Evolutionary conservation across 2,888 invertebrate genomes (phyloP).

Genomic region (Idaea biselata): DNA sequence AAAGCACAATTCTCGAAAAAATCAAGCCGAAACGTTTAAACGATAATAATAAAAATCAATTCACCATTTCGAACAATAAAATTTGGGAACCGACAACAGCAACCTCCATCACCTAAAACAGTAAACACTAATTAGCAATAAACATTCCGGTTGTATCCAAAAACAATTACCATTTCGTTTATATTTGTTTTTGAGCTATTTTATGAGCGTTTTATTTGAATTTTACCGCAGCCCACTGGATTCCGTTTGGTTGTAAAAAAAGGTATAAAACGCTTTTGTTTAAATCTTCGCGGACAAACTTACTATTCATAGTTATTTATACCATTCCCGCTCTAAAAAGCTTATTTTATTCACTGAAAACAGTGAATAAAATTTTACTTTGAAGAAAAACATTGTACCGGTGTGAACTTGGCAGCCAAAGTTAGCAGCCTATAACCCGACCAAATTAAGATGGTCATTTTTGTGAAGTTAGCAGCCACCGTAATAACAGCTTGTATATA

Average conservation of each 20-base stretch:
- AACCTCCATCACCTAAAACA: constrained; percentile 3
- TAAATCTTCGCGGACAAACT: neutral
- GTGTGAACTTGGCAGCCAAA: too few relatives aligned
- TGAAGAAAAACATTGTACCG: too few relatives aligned
- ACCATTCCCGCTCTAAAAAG: too few relatives aligned
- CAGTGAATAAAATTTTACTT: too few relatives aligned
- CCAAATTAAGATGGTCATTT: too few relatives aligned
- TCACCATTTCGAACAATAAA: neutral
- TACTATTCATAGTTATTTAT: neutral
- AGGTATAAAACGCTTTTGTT: constrained; percentile 6
- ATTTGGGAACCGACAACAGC: neutral
- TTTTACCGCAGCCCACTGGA: constrained; percentile 25
- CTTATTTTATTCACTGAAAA: too few relatives aligned
- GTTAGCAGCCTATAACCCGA: too few relatives aligned
- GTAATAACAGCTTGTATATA: too few relatives aligned
- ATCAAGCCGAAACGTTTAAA: constrained; percentile 14
- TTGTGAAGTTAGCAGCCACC: too few relatives aligned
- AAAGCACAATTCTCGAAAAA: constrained; percentile 1
- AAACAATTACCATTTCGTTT: constrained; percentile 23
- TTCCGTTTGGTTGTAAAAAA: constrained; percentile 30
- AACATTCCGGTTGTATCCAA: constrained; percentile 19
- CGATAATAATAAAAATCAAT: constrained; percentile 17
- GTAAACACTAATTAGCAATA: constrained; percentile 18
- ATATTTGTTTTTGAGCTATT: constrained; percentile 24
- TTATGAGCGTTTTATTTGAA: constrained; percentile 28